Evolutionary conservation across 2,888 invertebrate genomes (phyloP).

Genomic region (Lysandra coridon): DNA sequence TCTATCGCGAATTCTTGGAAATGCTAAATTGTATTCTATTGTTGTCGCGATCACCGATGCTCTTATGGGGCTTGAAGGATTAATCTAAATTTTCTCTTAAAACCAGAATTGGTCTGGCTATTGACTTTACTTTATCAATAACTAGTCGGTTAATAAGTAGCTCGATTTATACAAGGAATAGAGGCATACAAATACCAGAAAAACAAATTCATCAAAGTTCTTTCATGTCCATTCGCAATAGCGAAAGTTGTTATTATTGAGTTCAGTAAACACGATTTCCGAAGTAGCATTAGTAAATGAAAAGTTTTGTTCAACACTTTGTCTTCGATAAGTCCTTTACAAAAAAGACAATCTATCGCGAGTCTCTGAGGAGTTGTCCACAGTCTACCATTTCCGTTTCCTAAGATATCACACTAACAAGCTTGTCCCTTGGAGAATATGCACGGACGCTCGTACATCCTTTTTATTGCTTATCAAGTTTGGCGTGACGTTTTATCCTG

Average conservation of each 20-base stretch:
- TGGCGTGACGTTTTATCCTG: neutral
- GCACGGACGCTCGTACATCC: neutral
- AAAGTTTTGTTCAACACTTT: constrained; percentile 38
- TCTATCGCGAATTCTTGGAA: too few relatives aligned
- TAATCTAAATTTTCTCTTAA: too few relatives aligned
- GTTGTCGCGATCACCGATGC: too few relatives aligned
- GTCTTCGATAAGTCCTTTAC: constrained; percentile 51
- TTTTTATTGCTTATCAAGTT: constrained; percentile 8
- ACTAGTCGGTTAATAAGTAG: too few relatives aligned
- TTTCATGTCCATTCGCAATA: neutral
- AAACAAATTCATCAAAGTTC: neutral
- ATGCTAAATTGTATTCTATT: too few relatives aligned
- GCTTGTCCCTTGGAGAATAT: constrained; percentile 35
- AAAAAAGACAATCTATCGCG: constrained; percentile 60
- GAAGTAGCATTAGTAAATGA: constrained; percentile 5
- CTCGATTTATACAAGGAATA: neutral
- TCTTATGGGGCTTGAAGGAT: too few relatives aligned
- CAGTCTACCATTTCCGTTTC: constrained; percentile 46
- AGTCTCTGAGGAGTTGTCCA: constrained; percentile 56
- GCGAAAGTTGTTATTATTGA: constrained; percentile 8
- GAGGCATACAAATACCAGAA: neutral
- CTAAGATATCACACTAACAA: constrained; percentile 56
- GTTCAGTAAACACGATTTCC: neutral
- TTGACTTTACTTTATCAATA: too few relatives aligned
- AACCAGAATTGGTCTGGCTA: too few relatives aligned